Base-by-base conservation (phyloP, 2,888 invertebrate genomes). In the Thyatira batis region DNA sequence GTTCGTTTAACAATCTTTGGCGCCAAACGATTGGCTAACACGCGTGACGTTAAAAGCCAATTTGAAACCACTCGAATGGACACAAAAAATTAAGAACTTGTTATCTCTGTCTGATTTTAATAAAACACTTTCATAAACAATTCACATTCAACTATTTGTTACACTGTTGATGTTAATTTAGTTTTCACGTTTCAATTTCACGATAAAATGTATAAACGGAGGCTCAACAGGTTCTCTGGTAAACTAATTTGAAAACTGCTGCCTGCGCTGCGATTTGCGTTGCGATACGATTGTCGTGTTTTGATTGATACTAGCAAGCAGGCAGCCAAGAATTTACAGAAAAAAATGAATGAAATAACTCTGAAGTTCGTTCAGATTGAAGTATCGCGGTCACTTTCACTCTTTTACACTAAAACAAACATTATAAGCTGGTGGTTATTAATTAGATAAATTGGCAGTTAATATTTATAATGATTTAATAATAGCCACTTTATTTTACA, bases 31-130 rank as follows among this genome's bases (percentile, higher is more conserved):
- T 89, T 87, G 88, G 87, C 75, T 80, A 76, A 67, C 65, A 67
- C 69, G 61, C 53, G 82, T 91, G 91, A 90, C 90, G 91, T 92
- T 88, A 87, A 86, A 79, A 85, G 86, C 87, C 80, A 85, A 86
- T 83, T 82, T 80, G 73, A 80, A 78, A 81, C 76, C 80, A 85
- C 85, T 89, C 76, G 70, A 83, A 75, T 79, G 74, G 74, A 80
- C 83, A 84, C 80, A 68, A 65, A 65, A 58, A 78, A 76, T 39
- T 80, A 67, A 68, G 54, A 74, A 71, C 72, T 75, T 71, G 69
- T 68, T 77, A 74, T 70, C 71, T 66, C 63, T 66, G 75, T 73
- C 63, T 67, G 63, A 52, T 57, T 67, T 45, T 64, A 61, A 63
- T 69, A 65, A 64, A 65, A 58, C 66, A 67, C 61, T 61, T 67